These are phyloP conservation scores for Apaloderma vittatum DNA, from an alignment of 2,113 vertebrate species.

Conservation along the genomic window DNA sequence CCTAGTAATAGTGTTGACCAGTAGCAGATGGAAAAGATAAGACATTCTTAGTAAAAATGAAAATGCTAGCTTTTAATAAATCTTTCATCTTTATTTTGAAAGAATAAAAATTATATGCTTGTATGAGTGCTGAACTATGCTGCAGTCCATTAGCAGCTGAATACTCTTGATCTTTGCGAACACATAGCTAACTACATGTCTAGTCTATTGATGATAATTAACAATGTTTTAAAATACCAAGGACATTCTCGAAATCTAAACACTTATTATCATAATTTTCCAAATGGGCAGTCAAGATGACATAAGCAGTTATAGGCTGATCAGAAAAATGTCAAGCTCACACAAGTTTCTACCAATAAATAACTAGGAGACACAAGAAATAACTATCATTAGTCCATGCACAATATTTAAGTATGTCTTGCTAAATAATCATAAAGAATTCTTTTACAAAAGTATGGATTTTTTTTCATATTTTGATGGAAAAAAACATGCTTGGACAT, in stretches of 20 bases:
- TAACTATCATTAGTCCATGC: background rate
- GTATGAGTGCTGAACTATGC: background rate
- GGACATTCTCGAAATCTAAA: background rate
- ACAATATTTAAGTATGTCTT: background rate
- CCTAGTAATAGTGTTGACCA: rapidly evolving
- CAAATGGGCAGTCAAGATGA: background rate
- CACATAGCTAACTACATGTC: background rate
- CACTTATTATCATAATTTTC: background rate
- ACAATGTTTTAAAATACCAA: background rate
- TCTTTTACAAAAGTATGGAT: background rate
- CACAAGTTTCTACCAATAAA: background rate
- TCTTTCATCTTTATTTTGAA: background rate
- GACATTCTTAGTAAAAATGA: background rate
- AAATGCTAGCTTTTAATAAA: background rate
- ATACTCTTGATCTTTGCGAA: background rate
- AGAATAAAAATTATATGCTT: background rate
- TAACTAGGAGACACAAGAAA: background rate
- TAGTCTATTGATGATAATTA: background rate
- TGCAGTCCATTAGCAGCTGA: background rate
- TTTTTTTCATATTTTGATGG: background rate
- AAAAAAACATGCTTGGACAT: background rate
- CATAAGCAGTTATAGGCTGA: background rate
- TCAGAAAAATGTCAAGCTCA: background rate
- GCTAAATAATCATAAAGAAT: background rate
- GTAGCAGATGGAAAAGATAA: background rate